phyloP scores from a whole-genome alignment of 2,113 vertebrate species.

The Labeo catla region DNA sequence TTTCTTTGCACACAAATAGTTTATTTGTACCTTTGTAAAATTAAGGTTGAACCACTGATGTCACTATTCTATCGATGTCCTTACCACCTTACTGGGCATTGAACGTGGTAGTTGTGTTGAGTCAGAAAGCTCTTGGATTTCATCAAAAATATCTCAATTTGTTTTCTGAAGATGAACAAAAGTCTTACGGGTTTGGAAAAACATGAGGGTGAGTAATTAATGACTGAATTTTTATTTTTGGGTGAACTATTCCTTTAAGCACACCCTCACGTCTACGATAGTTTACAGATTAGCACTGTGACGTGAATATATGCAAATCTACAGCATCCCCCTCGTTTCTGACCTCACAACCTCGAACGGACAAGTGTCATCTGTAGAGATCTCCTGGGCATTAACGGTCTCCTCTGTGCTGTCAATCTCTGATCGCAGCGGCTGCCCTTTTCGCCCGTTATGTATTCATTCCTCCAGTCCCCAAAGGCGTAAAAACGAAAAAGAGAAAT shows the following conservation, averaged over 20 bases:
- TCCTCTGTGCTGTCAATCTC: conserved; percentile 26
- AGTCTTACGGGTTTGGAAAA: too few relatives aligned
- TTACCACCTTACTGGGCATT: too few relatives aligned
- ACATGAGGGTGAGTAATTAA: too few relatives aligned
- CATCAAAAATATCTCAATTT: too few relatives aligned
- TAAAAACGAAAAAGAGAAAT: conserved; percentile 35
- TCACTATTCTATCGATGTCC: too few relatives aligned
- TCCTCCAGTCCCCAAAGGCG: background rate
- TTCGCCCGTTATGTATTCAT: conserved; percentile 36
- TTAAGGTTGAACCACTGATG: too few relatives aligned
- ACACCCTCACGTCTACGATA: background rate
- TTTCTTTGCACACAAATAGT: too few relatives aligned
- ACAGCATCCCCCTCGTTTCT: background rate
- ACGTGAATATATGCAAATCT: conserved; percentile 25
- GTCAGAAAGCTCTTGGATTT: too few relatives aligned
- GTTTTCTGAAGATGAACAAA: too few relatives aligned
- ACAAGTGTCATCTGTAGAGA: conserved; percentile 9
- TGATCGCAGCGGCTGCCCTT: conserved; percentile 20
- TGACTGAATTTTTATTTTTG: too few relatives aligned
- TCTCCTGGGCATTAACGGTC: conserved; percentile 16
- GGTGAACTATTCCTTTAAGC: background rate
- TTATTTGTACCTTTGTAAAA: too few relatives aligned
- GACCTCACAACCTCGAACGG: background rate
- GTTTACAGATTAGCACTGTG: background rate
- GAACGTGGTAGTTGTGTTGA: too few relatives aligned